phyloP scores from a whole-genome alignment of 2,797 vertebrate genomes.

The Staurois parvus region DNA sequence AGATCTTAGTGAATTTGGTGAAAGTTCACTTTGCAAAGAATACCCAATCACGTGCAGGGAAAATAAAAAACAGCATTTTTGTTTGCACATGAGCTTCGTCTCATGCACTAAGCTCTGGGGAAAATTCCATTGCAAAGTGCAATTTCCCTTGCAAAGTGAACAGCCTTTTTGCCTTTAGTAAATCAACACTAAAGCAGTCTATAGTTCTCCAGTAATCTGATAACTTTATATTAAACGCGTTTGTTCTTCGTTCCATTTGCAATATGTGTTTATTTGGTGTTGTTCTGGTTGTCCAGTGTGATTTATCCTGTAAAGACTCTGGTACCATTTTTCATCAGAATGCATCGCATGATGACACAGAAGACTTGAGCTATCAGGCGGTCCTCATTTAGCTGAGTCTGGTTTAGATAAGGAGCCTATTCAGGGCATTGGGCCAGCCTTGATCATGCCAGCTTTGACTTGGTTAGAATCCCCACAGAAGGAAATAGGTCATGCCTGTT shows the following conservation, averaged over 20 bases:
- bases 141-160: too few relatives aligned
- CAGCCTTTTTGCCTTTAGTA: too few relatives aligned
- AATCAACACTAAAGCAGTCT: too few relatives aligned
- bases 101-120: too few relatives aligned
- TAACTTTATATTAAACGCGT: too few relatives aligned
- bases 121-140: too few relatives aligned
- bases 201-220: too few relatives aligned
- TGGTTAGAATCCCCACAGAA: slow-evolving; percentile 48
- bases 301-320: background rate
- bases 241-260: background rate
- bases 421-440: slow-evolving; percentile 55
- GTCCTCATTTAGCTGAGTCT: slow-evolving; percentile 48
- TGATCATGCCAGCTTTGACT: slow-evolving; percentile 14
- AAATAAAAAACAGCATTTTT: too few relatives aligned
- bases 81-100: too few relatives aligned
- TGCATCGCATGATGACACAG: slow-evolving; percentile 23
- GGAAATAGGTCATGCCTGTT: slow-evolving; percentile 27
- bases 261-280: background rate
- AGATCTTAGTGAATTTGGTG: too few relatives aligned
- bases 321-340: slow-evolving; percentile 14
- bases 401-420: slow-evolving; percentile 63
- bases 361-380: slow-evolving; percentile 49
- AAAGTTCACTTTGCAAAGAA: too few relatives aligned
- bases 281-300: background rate
- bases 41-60: too few relatives aligned